Conservation (phyloP, 2,888 invertebrate genomes). For the Galeruca laticollis region DNA sequence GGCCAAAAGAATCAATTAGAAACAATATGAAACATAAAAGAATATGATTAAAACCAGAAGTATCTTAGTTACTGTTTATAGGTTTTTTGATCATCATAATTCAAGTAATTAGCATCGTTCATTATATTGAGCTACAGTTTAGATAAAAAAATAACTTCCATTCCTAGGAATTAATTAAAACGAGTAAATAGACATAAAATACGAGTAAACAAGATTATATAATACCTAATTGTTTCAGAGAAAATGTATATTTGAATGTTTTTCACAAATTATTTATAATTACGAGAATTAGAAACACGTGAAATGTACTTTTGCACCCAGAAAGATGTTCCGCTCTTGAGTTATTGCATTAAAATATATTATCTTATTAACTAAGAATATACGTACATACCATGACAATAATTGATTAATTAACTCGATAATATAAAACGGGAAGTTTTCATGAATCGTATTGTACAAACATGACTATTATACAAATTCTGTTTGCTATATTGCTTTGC, state of each 20-base stretch:
- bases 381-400: neutral
- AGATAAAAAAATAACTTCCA: neutral
- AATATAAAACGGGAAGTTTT: neutral
- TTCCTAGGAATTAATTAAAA: neutral
- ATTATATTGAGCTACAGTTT: too few relatives aligned
- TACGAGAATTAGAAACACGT: neutral
- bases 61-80: too few relatives aligned
- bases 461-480: neutral
- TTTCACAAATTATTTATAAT: constrained; percentile 1
- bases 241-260: neutral
- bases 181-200: neutral
- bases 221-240: neutral
- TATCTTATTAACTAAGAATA: neutral
- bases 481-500: neutral
- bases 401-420: neutral
- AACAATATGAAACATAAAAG: too few relatives aligned
- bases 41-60: too few relatives aligned
- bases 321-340: neutral
- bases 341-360: neutral
- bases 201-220: neutral
- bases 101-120: too few relatives aligned
- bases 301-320: neutral
- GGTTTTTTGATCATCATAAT: too few relatives aligned
- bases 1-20: too few relatives aligned
- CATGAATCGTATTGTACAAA: neutral